phyloP scores from a whole-genome alignment of 2,113 vertebrate species.

The Romanogobio albipinnatus region DNA sequence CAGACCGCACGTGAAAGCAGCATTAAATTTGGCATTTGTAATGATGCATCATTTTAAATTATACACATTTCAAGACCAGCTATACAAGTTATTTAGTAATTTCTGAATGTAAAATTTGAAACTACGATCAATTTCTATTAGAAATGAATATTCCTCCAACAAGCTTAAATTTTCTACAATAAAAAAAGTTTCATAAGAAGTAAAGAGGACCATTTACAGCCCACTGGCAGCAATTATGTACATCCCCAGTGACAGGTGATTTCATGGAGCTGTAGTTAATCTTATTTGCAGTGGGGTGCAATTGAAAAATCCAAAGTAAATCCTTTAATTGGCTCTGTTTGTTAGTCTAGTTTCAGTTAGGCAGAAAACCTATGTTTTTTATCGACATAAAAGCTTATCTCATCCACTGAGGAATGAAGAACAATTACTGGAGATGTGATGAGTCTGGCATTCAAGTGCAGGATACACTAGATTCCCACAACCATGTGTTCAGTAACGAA shows the following conservation, averaged over 20 bases:
- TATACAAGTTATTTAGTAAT: not conserved
- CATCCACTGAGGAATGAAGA: slow-evolving; percentile 38
- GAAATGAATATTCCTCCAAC: not conserved
- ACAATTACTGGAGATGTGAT: slow-evolving; percentile 37
- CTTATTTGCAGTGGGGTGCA: slow-evolving; percentile 47
- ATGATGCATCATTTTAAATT: not conserved
- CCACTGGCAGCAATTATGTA: slow-evolving; percentile 44
- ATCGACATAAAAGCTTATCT: slow-evolving; percentile 41
- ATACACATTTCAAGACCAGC: not conserved
- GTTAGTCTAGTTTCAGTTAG: slow-evolving; percentile 39
- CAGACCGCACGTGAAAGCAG: no score
- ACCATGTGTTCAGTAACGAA: not conserved
- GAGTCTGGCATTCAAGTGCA: not conserved
- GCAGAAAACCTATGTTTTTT: slow-evolving; percentile 41
- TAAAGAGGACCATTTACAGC: slow-evolving; percentile 40
- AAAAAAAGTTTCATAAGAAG: slow-evolving; percentile 21
- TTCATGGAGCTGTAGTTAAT: slow-evolving; percentile 55
- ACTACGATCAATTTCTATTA: not conserved
- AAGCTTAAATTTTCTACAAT: slow-evolving; percentile 1
- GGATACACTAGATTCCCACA: not conserved
- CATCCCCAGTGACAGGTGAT: slow-evolving; percentile 49
- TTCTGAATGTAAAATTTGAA: not conserved
- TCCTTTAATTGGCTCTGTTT: slow-evolving; percentile 55
- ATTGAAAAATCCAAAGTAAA: slow-evolving; percentile 49
- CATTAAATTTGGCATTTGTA: not conserved